These are phyloP conservation scores for Theristicus caerulescens DNA, from an alignment of 2,113 vertebrate genomes.

Conservation along the genomic window DNA sequence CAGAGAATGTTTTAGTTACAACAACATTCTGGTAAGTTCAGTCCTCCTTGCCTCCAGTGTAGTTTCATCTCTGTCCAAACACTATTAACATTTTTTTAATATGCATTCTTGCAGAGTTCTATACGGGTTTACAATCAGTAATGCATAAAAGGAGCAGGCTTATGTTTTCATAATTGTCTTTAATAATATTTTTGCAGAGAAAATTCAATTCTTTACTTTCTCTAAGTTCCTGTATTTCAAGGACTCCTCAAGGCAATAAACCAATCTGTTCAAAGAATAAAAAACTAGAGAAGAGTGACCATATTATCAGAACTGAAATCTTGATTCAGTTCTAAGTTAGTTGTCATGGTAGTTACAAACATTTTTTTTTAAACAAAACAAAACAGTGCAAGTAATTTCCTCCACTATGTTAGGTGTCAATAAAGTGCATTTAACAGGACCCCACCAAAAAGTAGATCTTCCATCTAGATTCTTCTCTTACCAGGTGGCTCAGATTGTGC, in stretches of 20 bases:
- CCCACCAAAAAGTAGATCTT: neutral
- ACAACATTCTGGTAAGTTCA: neutral
- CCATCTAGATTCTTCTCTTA: slow-evolving; percentile 31
- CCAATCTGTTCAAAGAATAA: neutral
- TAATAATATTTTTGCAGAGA: neutral
- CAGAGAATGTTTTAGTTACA: neutral
- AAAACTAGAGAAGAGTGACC: neutral
- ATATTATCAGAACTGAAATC: neutral
- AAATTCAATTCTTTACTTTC: neutral
- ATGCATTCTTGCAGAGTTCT: neutral
- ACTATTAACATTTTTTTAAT: neutral
- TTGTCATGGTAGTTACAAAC: neutral
- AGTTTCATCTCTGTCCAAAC: neutral
- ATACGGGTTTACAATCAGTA: neutral
- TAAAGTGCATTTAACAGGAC: neutral
- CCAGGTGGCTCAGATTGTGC: slow-evolving; percentile 63
- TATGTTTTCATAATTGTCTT: neutral
- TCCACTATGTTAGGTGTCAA: neutral
- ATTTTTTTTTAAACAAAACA: neutral
- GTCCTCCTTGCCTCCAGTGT: neutral
- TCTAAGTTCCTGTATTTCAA: neutral
- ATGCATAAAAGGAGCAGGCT: neutral
- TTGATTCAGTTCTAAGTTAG: neutral
- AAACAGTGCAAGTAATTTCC: neutral
- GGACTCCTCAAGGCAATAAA: neutral